These are phyloP conservation scores for Colius striatus DNA, from an alignment of 2,113 vertebrate genomes.

Conservation along the genomic window DNA sequence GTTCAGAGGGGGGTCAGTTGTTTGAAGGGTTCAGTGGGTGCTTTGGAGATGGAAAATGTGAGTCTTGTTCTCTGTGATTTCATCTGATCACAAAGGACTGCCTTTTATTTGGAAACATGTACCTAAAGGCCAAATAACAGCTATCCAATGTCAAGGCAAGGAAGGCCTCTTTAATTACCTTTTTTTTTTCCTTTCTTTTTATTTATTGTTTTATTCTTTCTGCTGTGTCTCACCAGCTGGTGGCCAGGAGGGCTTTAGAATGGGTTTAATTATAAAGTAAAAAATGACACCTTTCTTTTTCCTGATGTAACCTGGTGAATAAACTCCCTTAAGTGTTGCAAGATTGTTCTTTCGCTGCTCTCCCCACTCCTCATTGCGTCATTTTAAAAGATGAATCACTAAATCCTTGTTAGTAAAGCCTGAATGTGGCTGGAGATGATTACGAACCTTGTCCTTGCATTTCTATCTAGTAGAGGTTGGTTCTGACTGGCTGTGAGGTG, in stretches of 20 bases:
- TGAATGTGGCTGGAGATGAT: background rate
- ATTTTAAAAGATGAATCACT: background rate
- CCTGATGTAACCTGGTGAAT: background rate
- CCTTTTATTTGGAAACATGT: constrained; percentile 48
- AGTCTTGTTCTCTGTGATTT: constrained; percentile 42
- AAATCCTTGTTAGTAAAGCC: background rate
- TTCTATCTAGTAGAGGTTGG: background rate
- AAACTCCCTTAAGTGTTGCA: background rate
- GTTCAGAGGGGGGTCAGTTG: constrained; percentile 56
- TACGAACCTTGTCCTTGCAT: background rate
- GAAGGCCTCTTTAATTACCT: constrained; percentile 36
- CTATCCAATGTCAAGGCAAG: constrained; percentile 73
- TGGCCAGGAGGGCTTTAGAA: constrained; percentile 8
- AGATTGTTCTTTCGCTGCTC: background rate
- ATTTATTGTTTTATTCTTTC: background rate
- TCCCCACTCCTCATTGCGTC: background rate
- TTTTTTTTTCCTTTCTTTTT: background rate
- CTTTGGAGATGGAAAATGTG: constrained; percentile 52
- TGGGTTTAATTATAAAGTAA: constrained; percentile 26
- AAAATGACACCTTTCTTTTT: background rate
- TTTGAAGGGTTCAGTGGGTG: background rate
- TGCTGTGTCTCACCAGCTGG: constrained; percentile 42
- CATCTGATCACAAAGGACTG: constrained; percentile 22
- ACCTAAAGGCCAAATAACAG: constrained; percentile 57
- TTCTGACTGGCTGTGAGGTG: background rate